A percentile compares a stretch with the other conserved stretches of the same genome.
phyloP scores from a whole-genome alignment of 2,888 invertebrate genomes.

The Eristalis intricaria region DNA sequence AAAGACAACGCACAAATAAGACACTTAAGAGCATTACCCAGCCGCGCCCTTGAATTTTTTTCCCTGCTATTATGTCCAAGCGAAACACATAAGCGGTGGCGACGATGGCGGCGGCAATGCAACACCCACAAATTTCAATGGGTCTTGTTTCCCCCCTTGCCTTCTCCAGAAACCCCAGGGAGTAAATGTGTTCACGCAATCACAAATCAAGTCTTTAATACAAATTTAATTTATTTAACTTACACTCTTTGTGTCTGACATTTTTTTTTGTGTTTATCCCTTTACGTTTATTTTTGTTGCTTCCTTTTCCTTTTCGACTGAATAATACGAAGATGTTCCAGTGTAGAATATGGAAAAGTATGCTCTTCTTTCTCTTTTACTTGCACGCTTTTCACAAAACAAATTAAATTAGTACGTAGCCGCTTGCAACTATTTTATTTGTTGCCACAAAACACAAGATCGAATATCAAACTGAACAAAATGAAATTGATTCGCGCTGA shows the following conservation, averaged over 20 bases:
- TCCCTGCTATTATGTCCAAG: not conserved
- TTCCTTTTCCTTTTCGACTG: not conserved
- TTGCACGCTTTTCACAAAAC: slow-evolving; percentile 5
- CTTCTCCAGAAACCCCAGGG: not conserved
- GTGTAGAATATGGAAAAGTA: no score
- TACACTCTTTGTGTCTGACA: slow-evolving; percentile 70
- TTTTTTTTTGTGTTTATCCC: slow-evolving; percentile 55
- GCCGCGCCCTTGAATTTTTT: slow-evolving; percentile 68
- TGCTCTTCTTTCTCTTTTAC: no score
- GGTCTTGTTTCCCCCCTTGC: slow-evolving; percentile 8
- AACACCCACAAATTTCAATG: slow-evolving; percentile 2
- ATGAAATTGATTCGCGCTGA: slow-evolving; percentile 45
- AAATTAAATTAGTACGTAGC: not conserved
- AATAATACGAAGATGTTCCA: not conserved
- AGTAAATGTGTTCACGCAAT: not conserved
- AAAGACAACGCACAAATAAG: slow-evolving; percentile 14
- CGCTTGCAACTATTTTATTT: not conserved
- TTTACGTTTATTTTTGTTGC: slow-evolving; percentile 29
- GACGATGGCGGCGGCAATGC: slow-evolving; percentile 33
- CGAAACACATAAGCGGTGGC: not conserved
- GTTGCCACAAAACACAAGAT: slow-evolving; percentile 24
- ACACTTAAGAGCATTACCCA: slow-evolving; percentile 52
- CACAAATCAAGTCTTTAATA: not conserved
- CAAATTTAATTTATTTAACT: slow-evolving; percentile 16
- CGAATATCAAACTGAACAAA: slow-evolving; percentile 19